Conservation (phyloP, 2,113 vertebrate genomes). For the Oceanodroma tethys region DNA sequence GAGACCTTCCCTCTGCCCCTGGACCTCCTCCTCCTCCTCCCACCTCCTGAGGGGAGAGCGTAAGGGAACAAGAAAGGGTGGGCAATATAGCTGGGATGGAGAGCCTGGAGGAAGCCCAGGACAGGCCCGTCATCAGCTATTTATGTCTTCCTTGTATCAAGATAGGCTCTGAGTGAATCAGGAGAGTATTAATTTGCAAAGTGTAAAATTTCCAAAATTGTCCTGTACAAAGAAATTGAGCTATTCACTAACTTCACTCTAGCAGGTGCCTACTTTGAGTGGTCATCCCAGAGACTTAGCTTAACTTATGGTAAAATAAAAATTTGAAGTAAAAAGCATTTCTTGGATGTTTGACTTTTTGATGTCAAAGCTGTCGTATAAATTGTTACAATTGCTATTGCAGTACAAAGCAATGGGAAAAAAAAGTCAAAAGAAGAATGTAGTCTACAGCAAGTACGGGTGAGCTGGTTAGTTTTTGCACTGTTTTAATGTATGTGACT, state of each 20-base stretch:
- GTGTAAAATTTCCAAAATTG: background rate
- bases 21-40: background rate
- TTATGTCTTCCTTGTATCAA: background rate
- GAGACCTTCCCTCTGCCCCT: background rate
- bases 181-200: background rate
- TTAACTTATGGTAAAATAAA: background rate
- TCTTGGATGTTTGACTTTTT: background rate
- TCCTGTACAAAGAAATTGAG: background rate
- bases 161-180: background rate
- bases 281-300: background rate
- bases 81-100: background rate
- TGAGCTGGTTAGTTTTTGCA: background rate
- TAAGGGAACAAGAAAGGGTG: background rate
- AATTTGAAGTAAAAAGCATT: background rate
- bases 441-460: background rate
- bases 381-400: background rate
- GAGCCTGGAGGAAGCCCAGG: background rate
- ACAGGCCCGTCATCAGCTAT: background rate
- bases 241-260: background rate
- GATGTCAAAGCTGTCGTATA: background rate
- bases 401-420: background rate
- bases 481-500: background rate
- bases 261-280: background rate
- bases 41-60: rapidly evolving
- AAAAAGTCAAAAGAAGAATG: background rate